Conservation (phyloP, 2,888 invertebrate species). For the Ochropleura leucogaster region DNA sequence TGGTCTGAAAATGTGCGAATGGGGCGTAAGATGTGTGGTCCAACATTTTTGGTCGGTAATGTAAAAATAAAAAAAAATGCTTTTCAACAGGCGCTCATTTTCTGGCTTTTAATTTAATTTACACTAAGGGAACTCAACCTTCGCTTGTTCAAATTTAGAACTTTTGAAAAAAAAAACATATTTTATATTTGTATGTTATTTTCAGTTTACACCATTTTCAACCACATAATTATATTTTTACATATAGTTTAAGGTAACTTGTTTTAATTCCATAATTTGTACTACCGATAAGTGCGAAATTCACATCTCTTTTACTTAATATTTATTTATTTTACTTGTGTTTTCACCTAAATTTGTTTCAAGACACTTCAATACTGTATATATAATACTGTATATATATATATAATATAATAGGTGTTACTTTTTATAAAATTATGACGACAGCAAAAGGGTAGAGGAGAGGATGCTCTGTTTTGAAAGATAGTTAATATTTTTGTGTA, state of each 20-base stretch:
- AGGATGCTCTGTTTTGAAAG: no score
- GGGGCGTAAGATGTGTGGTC: constrained; percentile 15
- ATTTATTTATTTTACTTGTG: no score
- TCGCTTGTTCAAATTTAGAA: neutral
- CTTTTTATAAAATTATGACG: no score
- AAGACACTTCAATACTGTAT: no score
- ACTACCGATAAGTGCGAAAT: no score
- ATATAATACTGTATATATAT: no score
- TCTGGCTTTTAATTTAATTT: neutral
- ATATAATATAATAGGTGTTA: no score
- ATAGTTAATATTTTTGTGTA: no score
- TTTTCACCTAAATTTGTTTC: no score
- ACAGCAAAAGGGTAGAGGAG: no score
- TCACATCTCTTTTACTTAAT: no score
- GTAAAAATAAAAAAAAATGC: neutral
- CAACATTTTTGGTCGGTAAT: neutral
- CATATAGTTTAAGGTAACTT: neutral
- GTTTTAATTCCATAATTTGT: neutral
- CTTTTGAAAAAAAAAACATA: neutral
- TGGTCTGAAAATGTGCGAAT: constrained; percentile 53
- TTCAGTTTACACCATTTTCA: neutral
- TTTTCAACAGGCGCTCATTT: neutral
- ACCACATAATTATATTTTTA: neutral
- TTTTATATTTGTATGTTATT: neutral
- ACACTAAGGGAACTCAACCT: neutral